Conservation (phyloP, 1,140 invertebrate genomes). For the Bombus confusus region DNA sequence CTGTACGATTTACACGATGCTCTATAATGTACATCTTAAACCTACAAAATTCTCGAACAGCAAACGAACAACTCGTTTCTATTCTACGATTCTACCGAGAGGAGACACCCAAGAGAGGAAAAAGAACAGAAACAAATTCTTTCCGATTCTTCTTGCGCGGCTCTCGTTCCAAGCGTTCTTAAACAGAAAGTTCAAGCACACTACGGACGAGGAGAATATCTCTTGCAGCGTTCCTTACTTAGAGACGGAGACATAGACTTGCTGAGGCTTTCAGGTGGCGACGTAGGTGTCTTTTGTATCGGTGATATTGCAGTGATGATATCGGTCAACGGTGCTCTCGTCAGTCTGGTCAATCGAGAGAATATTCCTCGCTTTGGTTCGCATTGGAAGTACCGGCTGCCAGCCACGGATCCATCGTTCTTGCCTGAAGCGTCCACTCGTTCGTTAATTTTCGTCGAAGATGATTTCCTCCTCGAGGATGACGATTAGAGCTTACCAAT, state of each 20-base stretch:
- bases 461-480: no score
- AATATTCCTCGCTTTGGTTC: slow-evolving; percentile 96
- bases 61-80: not conserved
- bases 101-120: not conserved
- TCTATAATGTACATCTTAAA: not conserved
- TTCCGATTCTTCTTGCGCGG: not conserved
- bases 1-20: not conserved
- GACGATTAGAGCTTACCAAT: slow-evolving; percentile 85
- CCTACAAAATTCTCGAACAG: slow-evolving; percentile 5
- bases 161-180: not conserved
- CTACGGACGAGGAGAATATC: slow-evolving; percentile 64
- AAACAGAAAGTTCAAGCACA: slow-evolving; percentile 3
- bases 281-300: slow-evolving; percentile 80
- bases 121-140: no score
- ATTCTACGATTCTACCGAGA: slow-evolving; percentile 1
- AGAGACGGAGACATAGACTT: slow-evolving; percentile 78
- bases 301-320: slow-evolving; percentile 67
- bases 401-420: slow-evolving; percentile 98
- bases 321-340: slow-evolving; percentile 85
- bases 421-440: slow-evolving; percentile 86
- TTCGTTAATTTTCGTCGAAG: not conserved
- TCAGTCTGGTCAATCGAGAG: slow-evolving; percentile 94
- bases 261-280: slow-evolving; percentile 70
- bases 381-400: slow-evolving; percentile 96
- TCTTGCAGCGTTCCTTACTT: slow-evolving; percentile 78